Conservation (phyloP, 2,888 invertebrate genomes). For the Cosmia trapezina region DNA sequence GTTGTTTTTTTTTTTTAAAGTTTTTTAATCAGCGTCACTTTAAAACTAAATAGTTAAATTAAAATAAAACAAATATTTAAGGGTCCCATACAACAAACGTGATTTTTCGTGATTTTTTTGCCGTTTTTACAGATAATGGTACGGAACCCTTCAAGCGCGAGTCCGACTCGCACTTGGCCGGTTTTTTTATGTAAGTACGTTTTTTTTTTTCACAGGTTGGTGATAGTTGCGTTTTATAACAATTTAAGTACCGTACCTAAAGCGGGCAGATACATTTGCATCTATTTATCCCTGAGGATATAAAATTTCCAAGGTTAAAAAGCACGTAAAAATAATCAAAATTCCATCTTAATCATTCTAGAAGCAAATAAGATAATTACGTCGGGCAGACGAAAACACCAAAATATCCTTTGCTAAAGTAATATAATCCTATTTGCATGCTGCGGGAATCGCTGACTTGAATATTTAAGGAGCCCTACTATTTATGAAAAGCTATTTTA, state of each 20-base stretch:
- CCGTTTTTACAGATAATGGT: too few relatives aligned
- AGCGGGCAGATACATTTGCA: neutral
- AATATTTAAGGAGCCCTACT: constrained; percentile 65
- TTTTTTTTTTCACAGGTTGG: too few relatives aligned
- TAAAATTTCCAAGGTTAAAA: constrained; percentile 16
- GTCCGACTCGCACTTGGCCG: too few relatives aligned
- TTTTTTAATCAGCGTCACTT: too few relatives aligned
- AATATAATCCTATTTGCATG: constrained; percentile 80
- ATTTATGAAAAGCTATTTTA: constrained; percentile 44
- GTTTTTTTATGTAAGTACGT: too few relatives aligned
- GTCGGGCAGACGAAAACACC: constrained; percentile 55
- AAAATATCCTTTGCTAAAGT: constrained; percentile 72
- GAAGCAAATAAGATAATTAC: constrained; percentile 56
- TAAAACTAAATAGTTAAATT: too few relatives aligned
- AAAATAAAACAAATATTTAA: too few relatives aligned
- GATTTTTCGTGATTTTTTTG: too few relatives aligned
- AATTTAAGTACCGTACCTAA: neutral
- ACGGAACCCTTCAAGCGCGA: too few relatives aligned
- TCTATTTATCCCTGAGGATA: constrained; percentile 7
- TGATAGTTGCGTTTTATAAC: neutral
- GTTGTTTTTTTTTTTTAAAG: too few relatives aligned
- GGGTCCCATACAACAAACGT: too few relatives aligned
- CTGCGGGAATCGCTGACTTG: constrained; percentile 58
- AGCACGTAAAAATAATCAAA: constrained; percentile 35
- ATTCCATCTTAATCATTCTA: constrained; percentile 42